These are phyloP conservation scores for Pseudochirops cupreus DNA, from an alignment of 2,797 vertebrate genomes.

Conservation along the genomic window DNA sequence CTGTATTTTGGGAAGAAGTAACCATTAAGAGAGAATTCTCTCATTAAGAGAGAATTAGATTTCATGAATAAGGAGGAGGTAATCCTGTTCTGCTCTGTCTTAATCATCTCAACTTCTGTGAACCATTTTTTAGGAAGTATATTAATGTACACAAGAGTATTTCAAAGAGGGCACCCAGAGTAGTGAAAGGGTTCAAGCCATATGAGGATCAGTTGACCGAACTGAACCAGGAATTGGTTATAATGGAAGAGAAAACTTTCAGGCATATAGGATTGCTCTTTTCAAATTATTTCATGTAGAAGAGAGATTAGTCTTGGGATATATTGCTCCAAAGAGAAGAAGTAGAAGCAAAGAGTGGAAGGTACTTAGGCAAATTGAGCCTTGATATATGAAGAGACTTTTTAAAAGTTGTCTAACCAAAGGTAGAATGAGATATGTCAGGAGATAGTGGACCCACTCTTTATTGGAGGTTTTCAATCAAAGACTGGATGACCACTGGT, in stretches of 20 bases:
- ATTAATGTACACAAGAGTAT: neutral
- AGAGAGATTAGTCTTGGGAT: neutral
- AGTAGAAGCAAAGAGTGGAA: neutral
- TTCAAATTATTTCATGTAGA: neutral
- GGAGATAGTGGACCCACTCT: neutral
- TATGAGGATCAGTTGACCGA: neutral
- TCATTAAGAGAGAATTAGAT: neutral
- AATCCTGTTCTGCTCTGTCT: neutral
- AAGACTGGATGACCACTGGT: neutral
- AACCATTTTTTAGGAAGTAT: neutral
- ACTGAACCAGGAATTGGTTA: neutral
- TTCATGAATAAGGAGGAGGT: neutral
- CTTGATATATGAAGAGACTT: neutral
- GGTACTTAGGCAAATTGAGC: neutral
- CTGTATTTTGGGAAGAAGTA: neutral
- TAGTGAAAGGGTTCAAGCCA: neutral
- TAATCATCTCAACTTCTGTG: neutral
- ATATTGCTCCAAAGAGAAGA: neutral
- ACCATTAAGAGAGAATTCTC: neutral
- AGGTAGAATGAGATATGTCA: neutral
- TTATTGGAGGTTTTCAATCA: neutral
- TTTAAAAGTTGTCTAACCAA: neutral
- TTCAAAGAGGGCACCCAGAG: neutral
- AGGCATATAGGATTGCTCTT: neutral
- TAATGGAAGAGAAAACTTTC: neutral